Evolutionary conservation across 2,888 invertebrate genomes (phyloP).

Genomic region (Hypsopygia costalis): DNA sequence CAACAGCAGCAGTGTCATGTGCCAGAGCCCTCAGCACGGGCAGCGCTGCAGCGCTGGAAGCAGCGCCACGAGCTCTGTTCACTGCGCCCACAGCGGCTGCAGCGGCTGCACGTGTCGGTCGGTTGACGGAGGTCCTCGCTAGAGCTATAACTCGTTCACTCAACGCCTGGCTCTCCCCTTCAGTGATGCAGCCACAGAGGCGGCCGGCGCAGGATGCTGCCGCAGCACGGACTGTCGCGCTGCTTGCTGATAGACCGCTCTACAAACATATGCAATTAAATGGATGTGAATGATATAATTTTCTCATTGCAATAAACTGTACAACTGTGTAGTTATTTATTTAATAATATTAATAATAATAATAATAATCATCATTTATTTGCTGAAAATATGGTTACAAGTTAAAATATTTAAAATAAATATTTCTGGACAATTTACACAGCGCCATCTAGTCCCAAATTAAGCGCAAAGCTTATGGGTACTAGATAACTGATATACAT

Average conservation of each 20-base stretch:
- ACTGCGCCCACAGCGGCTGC: conserved; percentile 95
- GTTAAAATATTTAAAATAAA: no score
- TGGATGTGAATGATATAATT: no score
- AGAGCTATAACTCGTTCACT: conserved; percentile 53
- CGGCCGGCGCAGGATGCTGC: conserved; percentile 97
- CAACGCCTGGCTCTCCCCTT: conserved; percentile 56
- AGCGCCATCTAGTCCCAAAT: no score
- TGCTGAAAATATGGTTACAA: no score
- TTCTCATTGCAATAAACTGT: no score
- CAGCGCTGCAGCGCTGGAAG: conserved; percentile 97
- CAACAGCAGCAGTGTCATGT: conserved; percentile 95
- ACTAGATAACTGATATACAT: no score
- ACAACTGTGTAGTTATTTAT: no score
- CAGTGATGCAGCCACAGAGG: conserved; percentile 75
- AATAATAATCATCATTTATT: no score
- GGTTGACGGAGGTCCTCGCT: conserved; percentile 44
- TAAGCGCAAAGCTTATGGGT: no score
- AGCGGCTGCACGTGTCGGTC: conserved; percentile 52
- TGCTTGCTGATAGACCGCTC: conserved; percentile 87
- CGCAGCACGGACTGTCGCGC: conserved; percentile 92
- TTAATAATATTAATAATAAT: no score
- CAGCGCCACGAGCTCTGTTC: conserved; percentile 97
- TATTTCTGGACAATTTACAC: no score
- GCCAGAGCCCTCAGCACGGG: conserved; percentile 96
- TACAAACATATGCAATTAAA: conserved; percentile 42